Evolutionary conservation across 2,888 invertebrate genomes (phyloP).

Genomic region (Pammene aurita): DNA sequence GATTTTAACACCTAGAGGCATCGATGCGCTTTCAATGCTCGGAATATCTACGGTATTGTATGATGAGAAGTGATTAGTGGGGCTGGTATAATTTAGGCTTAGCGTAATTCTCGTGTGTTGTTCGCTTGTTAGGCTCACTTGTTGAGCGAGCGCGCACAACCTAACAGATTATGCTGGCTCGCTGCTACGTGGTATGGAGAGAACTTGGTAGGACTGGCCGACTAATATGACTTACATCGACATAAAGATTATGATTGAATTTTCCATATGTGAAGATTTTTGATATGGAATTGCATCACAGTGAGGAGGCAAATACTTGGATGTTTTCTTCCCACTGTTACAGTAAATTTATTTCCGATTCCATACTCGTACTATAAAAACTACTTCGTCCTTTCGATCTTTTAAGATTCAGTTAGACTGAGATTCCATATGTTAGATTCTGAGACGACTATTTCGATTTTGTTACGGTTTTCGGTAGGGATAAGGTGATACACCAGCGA

Average conservation of each 20-base stretch:
- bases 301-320: no score
- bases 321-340: no score
- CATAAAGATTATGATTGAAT: not conserved
- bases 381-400: no score
- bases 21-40: conserved; percentile 49
- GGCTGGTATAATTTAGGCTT: conserved; percentile 74
- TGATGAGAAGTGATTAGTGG: conserved; percentile 67
- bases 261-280: no score
- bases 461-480: no score
- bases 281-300: no score
- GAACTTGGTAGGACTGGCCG: conserved; percentile 37
- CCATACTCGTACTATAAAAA: no score
- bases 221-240: not conserved
- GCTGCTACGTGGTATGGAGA: conserved; percentile 54
- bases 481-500: no score
- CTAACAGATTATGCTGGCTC: conserved; percentile 54
- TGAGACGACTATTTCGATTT: no score
- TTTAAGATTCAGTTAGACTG: no score
- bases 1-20: conserved; percentile 39
- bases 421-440: no score
- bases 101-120: conserved; percentile 68
- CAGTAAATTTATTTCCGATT: no score
- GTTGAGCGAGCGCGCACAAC: conserved; percentile 73
- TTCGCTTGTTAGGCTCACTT: conserved; percentile 80
- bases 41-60: conserved; percentile 53